phyloP scores from a whole-genome alignment of 2,888 invertebrate species.

The Ditula angustiorana region DNA sequence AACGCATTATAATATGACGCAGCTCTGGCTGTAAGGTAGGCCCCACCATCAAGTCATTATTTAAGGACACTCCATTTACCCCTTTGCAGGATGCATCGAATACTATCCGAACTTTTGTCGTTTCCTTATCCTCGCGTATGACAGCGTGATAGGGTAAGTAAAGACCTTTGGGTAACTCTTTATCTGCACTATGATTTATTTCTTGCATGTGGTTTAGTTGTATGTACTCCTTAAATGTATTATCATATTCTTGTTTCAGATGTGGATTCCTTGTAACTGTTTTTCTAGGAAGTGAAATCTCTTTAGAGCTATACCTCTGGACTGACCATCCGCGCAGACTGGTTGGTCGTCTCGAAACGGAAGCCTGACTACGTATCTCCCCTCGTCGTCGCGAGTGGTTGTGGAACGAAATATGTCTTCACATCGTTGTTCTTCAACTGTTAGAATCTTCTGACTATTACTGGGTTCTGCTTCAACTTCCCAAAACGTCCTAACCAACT shows the following conservation, averaged over 20 bases:
- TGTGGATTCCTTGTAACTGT: constrained; percentile 42
- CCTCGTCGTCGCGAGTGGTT: constrained; percentile 28
- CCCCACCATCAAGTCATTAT: constrained; percentile 40
- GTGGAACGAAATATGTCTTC: constrained; percentile 29
- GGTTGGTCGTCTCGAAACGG: constrained; percentile 28
- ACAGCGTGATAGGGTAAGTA: constrained; percentile 43
- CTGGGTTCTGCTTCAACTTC: constrained; percentile 25
- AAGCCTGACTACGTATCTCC: constrained; percentile 36
- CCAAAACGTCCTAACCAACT: constrained; percentile 20
- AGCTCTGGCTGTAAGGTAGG: constrained; percentile 48
- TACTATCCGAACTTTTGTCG: constrained; percentile 42
- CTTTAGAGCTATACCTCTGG: constrained; percentile 7
- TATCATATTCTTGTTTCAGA: constrained; percentile 10
- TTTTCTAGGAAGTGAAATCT: constrained; percentile 42
- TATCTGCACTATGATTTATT: not conserved
- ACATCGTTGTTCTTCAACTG: constrained; percentile 31
- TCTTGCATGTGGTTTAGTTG: constrained; percentile 5
- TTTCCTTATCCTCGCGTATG: constrained; percentile 33
- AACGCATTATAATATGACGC: constrained; percentile 47
- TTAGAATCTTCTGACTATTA: constrained; percentile 1
- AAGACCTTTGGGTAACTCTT: not conserved
- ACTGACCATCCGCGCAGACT: constrained; percentile 23
- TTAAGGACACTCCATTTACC: constrained; percentile 41
- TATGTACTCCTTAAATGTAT: constrained; percentile 26
- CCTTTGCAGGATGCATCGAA: too few relatives aligned